These are phyloP conservation scores for Nematostella vectensis DNA, from an alignment of 92 coral and sea anemone genomes.

Conservation along the genomic window DNA sequence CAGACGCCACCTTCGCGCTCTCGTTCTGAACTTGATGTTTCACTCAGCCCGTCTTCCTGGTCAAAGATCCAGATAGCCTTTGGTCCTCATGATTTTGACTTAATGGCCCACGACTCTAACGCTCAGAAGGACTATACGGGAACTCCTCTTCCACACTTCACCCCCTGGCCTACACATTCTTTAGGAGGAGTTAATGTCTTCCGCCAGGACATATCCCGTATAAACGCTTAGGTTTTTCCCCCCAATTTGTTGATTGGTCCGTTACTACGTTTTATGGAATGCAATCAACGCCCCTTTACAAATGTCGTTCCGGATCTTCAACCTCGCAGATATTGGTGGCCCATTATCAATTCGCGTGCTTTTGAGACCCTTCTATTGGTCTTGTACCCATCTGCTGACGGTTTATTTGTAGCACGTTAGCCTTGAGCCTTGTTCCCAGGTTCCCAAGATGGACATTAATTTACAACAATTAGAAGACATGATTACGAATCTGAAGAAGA, in stretches of 20 bases:
- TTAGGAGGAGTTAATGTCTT: neutral
- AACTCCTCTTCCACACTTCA: neutral
- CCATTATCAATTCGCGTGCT: conserved; percentile 8
- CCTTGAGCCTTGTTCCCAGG: neutral
- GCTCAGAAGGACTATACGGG: neutral
- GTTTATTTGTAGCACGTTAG: too few species aligned
- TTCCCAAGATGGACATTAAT: neutral
- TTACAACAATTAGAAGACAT: neutral
- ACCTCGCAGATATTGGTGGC: conserved; percentile 30
- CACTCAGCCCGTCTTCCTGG: conserved; percentile 1
- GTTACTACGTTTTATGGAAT: conserved; percentile 13
- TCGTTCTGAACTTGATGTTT: neutral
- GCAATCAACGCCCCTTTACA: conserved; percentile 1
- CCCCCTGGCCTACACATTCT: neutral
- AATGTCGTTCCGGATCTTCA: conserved; percentile 12
- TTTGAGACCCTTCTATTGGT: conserved; percentile 2
- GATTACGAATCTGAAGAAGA: neutral
- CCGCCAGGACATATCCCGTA: neutral
- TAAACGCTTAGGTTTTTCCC: conserved; percentile 20
- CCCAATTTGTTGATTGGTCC: conserved; percentile 12
- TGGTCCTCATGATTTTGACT: conserved; percentile 2
- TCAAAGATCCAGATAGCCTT: neutral
- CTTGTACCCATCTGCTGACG: neutral
- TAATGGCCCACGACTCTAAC: neutral
- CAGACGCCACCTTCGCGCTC: conserved; percentile 1